Percentiles rank a stretch among this genome's conserved stretches.
Conservation (phyloP, 37 sponge, comb jelly and placozoan species). For the Beroe forskalii region DNA sequence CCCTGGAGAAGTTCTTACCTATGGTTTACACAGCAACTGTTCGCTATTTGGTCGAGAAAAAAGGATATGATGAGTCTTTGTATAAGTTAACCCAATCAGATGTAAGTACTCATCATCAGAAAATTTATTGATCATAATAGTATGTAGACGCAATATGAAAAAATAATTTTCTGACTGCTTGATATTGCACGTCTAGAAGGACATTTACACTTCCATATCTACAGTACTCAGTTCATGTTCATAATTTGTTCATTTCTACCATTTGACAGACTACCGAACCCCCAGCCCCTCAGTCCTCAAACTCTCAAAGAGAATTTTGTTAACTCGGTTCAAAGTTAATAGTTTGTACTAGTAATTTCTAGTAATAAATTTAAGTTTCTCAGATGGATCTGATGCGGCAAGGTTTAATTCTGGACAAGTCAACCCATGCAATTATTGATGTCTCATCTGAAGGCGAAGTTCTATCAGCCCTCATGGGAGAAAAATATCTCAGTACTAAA, state of each 20-base stretch:
- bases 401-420: conserved; percentile 26
- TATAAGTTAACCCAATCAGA: neutral
- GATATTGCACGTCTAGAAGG: too few species aligned
- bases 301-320: too few species aligned
- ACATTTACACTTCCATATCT: too few species aligned
- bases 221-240: too few species aligned
- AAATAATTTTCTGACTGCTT: too few species aligned
- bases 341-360: too few species aligned
- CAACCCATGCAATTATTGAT: conserved; percentile 21
- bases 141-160: neutral
- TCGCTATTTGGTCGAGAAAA: neutral
- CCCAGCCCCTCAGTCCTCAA: too few species aligned
- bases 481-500: neutral
- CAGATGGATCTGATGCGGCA: conserved; percentile 26
- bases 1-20: conserved; percentile 24
- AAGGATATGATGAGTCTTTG: neutral
- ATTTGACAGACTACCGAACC: too few species aligned
- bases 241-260: too few species aligned
- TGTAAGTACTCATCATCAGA: neutral
- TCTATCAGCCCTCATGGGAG: neutral
- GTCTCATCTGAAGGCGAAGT: conserved; percentile 28
- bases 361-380: too few species aligned
- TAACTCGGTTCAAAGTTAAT: too few species aligned
- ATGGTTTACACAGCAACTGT: conserved; percentile 27
- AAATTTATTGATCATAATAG: neutral